phyloP scores from a whole-genome alignment of 2,888 invertebrate genomes.

The Patella pellucida region DNA sequence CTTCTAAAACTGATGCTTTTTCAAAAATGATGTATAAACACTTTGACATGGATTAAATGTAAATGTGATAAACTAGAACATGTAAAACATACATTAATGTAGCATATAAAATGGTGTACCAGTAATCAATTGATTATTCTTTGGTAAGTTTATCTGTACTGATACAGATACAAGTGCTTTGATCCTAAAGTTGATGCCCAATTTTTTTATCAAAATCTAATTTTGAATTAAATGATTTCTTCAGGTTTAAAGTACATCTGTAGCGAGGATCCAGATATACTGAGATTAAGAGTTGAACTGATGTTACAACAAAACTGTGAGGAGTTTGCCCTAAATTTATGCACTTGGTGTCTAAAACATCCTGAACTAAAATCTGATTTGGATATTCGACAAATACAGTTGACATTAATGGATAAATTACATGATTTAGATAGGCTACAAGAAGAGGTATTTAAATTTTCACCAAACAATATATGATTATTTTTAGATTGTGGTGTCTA shows the following conservation, averaged over 20 bases:
- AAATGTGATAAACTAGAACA: no score
- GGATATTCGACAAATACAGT: constrained; percentile 57
- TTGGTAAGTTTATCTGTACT: no score
- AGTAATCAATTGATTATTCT: no score
- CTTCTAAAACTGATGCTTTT: no score
- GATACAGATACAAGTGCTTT: no score
- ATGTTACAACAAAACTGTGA: constrained; percentile 68
- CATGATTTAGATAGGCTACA: constrained; percentile 59
- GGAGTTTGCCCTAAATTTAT: constrained; percentile 67
- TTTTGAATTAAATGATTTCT: neutral
- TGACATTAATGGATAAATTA: constrained; percentile 60
- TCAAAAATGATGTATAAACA: no score
- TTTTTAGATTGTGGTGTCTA: neutral
- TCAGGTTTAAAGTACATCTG: constrained; percentile 50
- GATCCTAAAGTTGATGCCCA: no score
- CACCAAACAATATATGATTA: neutral
- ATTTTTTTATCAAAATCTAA: neutral
- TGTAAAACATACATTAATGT: no score
- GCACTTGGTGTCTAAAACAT: constrained; percentile 63
- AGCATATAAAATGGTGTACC: no score
- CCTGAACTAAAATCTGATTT: constrained; percentile 57
- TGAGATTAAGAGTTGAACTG: constrained; percentile 65
- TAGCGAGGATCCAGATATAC: constrained; percentile 56
- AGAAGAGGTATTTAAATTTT: constrained; percentile 52
- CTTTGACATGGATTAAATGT: no score